Evolutionary conservation across 2,113 vertebrate genomes (phyloP), one percentile per base, ranked within the genome.

Genomic region (Pseudopodoces humilis): DNA sequence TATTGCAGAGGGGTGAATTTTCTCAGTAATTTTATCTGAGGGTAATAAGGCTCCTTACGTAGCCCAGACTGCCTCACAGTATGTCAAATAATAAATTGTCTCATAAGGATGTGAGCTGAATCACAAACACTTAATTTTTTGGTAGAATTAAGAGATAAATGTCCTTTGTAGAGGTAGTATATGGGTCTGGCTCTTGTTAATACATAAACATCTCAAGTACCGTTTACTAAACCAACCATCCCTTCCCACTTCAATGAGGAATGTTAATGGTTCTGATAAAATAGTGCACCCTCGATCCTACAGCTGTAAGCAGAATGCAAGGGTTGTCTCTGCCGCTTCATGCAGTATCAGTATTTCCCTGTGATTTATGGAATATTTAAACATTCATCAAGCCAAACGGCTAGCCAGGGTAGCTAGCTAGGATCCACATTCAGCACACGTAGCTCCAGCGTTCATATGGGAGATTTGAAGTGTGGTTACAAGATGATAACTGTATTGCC

Each of bases 401-500:
- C 89, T 93, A 97, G 94, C 93, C 93, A 91, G 92, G 52, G 86
- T 46, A 92, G 84, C 95, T 39, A 39, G 11, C 39, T 39, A 90
- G 68, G 69, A 96, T 97, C 94, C 80, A 92, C 83, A 97, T 98
- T 97, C 96, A 92, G 94, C 79, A 92, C 98, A 98, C 72, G 77
- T 95, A 97, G 86, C 89, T 94, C 43, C 89, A 65, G 71, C 14
- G 1, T 90, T 97, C 96, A 91, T 95, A 74, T 46, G 63, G 95
- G 95, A 97, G 89, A 94, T 75, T 95, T 97, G 97, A 97, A 98
- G 95, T 96, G 95, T 97, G 96, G 96, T 97, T 98, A 97, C 95
- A 97, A 97, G 97, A 97, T 97, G 98, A 97, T 97, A 98, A 98
- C 97, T 98, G 90, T 97, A 94, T 97, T 98, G 97, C 97, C 95